Evolutionary conservation across 2,888 invertebrate species (phyloP), one percentile per base, ranked within the genome.

Genomic region (Dynastes tityus): DNA sequence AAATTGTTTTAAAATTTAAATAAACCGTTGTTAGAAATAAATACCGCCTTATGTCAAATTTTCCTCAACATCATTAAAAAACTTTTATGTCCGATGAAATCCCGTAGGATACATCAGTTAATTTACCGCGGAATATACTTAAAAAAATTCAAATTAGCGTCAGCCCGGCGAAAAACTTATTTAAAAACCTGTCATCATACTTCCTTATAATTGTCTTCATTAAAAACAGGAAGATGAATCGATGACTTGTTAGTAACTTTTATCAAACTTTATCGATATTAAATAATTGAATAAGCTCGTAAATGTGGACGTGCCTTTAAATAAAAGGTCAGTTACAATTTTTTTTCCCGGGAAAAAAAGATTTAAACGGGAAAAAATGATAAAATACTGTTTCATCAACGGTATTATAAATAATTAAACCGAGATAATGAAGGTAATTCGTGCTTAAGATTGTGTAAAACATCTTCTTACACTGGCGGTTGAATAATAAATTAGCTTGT

Each of bases 21-120:
- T n/a, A n/a, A n/a, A n/a, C 61, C 11, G 70, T 37, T 55, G 53
- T 63, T 49, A 64, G 61, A 64, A 75, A 75, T 70, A 75, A 75
- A 64, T 75, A 75, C 63, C n/a, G 45, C 29, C 75, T 22, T 29
- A 75, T 64, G 75, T 75, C 75, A 75, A 64, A 64, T 75, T 70
- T 55, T 64, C 53, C 45, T 75, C 27, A 75, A 75, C 64, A 51
- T 65, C 49, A 32, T 64, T 64, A 75, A 64, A 65, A 75, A 49
- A 75, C 63, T 75, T 65, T 49, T 40, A 75, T 32, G 75, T 22
- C 45, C 45, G n/a, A 75, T 32, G 64, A 75, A 75, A 27, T 51
- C 51, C 27, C 51, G 9, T 1, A 27, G 40, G 51, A 11, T 68
- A 49, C 68, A 51, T 49, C 68, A 29, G 27, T 49, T 68, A 68